A percentile compares a stretch with the other conserved stretches of the same genome.
These are phyloP conservation scores for Aphrophora alni DNA, from an alignment of 2,888 invertebrate species.

Conservation along the genomic window DNA sequence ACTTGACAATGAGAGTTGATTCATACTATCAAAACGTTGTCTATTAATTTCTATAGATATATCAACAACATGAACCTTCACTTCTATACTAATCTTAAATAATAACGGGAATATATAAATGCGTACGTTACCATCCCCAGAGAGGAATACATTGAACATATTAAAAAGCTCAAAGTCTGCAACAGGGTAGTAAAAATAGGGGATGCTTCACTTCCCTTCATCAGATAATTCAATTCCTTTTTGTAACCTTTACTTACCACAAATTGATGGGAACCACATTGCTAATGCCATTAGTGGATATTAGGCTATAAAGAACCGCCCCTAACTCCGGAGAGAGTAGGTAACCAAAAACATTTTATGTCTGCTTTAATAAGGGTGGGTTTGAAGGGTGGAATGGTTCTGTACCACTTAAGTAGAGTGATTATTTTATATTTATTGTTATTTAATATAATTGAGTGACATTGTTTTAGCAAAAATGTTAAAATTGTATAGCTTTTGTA, in stretches of 20 bases:
- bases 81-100: too few relatives aligned
- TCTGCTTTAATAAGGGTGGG: neutral
- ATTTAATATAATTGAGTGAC: too few relatives aligned
- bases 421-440: too few relatives aligned
- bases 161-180: neutral
- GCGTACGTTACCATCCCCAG: too few relatives aligned
- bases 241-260: slow-evolving; percentile 3
- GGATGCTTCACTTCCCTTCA: neutral
- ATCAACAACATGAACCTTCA: too few relatives aligned
- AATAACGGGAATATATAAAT: too few relatives aligned
- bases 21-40: too few relatives aligned
- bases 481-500: too few relatives aligned
- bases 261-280: slow-evolving; percentile 6
- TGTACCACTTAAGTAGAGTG: neutral
- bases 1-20: too few relatives aligned
- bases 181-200: neutral
- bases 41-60: too few relatives aligned
- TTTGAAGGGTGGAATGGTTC: neutral
- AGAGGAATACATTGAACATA: too few relatives aligned
- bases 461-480: too few relatives aligned
- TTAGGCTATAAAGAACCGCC: neutral
- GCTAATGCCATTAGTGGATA: slow-evolving; percentile 5
- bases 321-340: neutral
- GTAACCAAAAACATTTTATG: slow-evolving; percentile 1
- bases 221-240: slow-evolving; percentile 9